Conservation (phyloP, 2,797 vertebrate genomes). For the Botia almorhae region DNA sequence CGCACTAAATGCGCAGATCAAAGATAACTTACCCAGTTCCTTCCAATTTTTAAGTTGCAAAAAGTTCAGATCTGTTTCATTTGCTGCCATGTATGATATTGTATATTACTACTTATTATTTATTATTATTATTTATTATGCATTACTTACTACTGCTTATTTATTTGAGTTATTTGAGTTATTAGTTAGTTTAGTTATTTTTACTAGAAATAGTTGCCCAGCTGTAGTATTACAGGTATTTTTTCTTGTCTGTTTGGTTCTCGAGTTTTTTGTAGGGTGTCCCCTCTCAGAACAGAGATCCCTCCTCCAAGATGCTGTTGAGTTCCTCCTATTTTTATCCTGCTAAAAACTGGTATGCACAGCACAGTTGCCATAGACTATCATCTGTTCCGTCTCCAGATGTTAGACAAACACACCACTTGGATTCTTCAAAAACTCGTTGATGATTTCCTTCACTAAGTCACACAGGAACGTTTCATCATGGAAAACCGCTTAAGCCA, state of each 20-base stretch:
- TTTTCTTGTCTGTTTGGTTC: neutral
- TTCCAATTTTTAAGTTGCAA: neutral
- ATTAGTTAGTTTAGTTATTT: neutral
- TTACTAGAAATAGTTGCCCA: neutral
- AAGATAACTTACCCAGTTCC: neutral
- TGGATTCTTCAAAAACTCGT: conserved; percentile 5
- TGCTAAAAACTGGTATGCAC: neutral
- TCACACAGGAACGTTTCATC: conserved; percentile 5
- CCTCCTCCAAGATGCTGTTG: conserved; percentile 45
- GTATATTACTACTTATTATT: neutral
- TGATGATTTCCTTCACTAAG: neutral
- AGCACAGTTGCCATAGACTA: conserved; percentile 23
- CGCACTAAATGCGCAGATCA: conserved; percentile 20
- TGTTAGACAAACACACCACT: conserved; percentile 3
- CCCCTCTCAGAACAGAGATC: conserved; percentile 35
- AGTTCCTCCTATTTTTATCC: conserved; percentile 43
- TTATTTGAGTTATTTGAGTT: neutral
- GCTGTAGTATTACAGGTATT: neutral
- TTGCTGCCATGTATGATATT: neutral
- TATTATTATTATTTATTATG: too few relatives aligned
- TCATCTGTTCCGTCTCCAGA: conserved; percentile 24
- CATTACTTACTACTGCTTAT: neutral
- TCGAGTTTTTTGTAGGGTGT: neutral
- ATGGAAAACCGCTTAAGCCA: conserved; percentile 63
- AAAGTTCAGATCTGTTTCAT: neutral